Evolutionary conservation across 2,113 vertebrate genomes (phyloP).

Genomic region (Cebidichthys violaceus): DNA sequence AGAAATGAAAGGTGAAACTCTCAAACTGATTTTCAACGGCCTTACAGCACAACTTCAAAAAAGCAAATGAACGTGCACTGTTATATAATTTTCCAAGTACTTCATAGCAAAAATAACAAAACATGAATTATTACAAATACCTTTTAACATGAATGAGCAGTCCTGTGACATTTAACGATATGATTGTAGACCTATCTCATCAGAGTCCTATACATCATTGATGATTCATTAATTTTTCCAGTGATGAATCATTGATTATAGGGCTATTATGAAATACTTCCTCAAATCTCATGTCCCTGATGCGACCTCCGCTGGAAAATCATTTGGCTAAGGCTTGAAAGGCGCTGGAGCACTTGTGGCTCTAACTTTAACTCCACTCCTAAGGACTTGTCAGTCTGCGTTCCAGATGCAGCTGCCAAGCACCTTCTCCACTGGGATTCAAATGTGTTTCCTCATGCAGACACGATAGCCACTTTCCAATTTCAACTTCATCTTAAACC

Average conservation of each 20-base stretch:
- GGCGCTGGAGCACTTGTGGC: constrained; percentile 57
- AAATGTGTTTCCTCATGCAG: constrained; percentile 85
- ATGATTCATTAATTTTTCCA: constrained; percentile 76
- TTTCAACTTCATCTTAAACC: constrained; percentile 87
- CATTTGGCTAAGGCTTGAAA: constrained; percentile 57
- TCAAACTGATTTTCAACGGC: constrained; percentile 24
- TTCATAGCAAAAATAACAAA: constrained; percentile 59
- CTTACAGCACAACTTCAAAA: constrained; percentile 26
- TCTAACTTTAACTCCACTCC: constrained; percentile 62
- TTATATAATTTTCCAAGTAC: constrained; percentile 27
- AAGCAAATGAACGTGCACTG: constrained; percentile 20
- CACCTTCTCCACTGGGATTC: constrained; percentile 73
- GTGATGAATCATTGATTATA: constrained; percentile 75
- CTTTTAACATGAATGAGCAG: constrained; percentile 62
- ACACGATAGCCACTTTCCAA: constrained; percentile 86
- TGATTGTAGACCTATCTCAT: constrained; percentile 73
- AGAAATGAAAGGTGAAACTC: constrained; percentile 56
- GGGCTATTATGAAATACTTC: constrained; percentile 76
- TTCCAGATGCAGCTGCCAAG: constrained; percentile 62
- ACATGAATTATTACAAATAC: constrained; percentile 68
- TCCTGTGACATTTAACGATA: constrained; percentile 70
- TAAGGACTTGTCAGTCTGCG: constrained; percentile 61
- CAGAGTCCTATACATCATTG: constrained; percentile 75
- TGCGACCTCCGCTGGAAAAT: constrained; percentile 67
- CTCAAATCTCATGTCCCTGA: constrained; percentile 67